Evolutionary conservation across 1,140 invertebrate genomes (phyloP), one percentile per base, ranked within the genome.

Genomic region (Goniozus legneri): DNA sequence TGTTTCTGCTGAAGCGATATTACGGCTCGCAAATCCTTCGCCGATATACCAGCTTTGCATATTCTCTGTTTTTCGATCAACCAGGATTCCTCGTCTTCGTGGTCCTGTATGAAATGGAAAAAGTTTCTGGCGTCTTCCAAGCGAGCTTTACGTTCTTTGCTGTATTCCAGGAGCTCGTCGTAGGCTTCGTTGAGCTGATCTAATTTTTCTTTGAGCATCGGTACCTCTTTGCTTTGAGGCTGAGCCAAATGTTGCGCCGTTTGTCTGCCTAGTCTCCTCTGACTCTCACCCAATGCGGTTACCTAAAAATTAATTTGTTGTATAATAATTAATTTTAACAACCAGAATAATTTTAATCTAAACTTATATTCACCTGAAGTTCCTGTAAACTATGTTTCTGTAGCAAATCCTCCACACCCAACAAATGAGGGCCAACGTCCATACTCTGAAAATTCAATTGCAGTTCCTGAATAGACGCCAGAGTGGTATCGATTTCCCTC

Each of bases 41-140:
- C 92, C 0, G 89, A 86, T n/a, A 95, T 87, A 10, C 89, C 90
- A 4, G 91, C 84, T 60, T 87, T 85, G 68, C 92, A 96, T 51
- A 96, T 91, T 8, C 91, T 77, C 64, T 96, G 89, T 62, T 95
- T 95, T 62, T 97, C 94, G 7, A 91, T 83, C 16, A 97, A 72
- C 89, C 95, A 97, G 0, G 90, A 87, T 76, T 93, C 92, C 73
- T 96, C 93, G 56, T 94, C 91, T 53, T 92, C 92, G 55, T 93
- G 88, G 69, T 96, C 92, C 80, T 93, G 88, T 40, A 98, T 78
- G 73, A 98, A 98, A 67, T 97, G 93, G 69, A 91, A 97, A 60
- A 95, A 93, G 62, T 92, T 91, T 50, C 92, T 80, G 0, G 93
- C 92, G 52, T 96, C 91, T 67, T 97, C 91, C 8, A 99, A 75